phyloP scores from a whole-genome alignment of 2,797 vertebrate species.

The Protosalanx chinensis region DNA sequence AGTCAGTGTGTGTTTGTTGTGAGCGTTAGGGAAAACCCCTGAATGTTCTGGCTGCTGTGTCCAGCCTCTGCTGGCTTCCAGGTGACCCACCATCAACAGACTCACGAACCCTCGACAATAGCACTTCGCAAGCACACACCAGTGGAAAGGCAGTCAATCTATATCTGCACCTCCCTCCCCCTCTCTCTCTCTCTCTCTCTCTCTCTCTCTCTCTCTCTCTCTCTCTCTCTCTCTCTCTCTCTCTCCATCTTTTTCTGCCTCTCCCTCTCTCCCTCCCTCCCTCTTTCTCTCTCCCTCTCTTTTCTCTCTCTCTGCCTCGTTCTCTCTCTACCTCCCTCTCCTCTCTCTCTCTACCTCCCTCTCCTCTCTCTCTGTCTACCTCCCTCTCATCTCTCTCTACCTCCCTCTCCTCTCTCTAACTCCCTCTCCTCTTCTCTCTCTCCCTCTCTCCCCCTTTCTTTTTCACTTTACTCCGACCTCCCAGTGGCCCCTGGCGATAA shows the following conservation, averaged over 20 bases:
- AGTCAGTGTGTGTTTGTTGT: no score
- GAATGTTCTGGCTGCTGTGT: no score
- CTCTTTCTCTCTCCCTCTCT: slow-evolving; percentile 8
- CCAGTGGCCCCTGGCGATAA: slow-evolving; percentile 61
- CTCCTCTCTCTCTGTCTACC: background rate
- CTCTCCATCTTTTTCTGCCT: background rate
- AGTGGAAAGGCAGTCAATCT: background rate
- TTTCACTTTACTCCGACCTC: background rate
- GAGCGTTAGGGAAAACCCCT: no score
- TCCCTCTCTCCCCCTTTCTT: background rate
- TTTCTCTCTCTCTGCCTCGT: slow-evolving; percentile 1
- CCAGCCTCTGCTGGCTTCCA: no score
- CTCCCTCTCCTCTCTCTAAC: background rate
- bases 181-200: background rate
- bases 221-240: slow-evolving; percentile 9
- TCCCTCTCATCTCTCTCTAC: background rate
- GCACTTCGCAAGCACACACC: background rate
- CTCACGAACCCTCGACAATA: background rate
- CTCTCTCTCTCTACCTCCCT: background rate
- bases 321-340: background rate
- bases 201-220: background rate
- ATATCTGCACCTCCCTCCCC: background rate
- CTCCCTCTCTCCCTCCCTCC: background rate
- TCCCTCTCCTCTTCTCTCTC: background rate
- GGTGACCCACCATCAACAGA: no score